These are phyloP conservation scores for Amphiduros pacificus DNA, from an alignment of 2,888 invertebrate species.

Conservation along the genomic window DNA sequence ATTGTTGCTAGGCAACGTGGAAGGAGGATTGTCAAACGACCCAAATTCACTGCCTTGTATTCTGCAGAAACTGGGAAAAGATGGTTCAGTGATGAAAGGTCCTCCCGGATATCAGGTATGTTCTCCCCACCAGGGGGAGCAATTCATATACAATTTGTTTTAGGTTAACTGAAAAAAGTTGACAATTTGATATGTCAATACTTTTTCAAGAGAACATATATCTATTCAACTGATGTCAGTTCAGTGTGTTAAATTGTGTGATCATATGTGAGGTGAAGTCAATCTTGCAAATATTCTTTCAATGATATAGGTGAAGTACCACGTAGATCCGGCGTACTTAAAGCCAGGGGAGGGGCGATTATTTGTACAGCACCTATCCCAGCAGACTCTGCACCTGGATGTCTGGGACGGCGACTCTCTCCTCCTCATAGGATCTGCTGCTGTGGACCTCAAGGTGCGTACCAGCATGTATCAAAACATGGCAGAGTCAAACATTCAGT, in stretches of 20 bases:
- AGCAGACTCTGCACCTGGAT: conserved; percentile 60
- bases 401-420: conserved; percentile 64
- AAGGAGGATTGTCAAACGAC: conserved; percentile 47
- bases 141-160: too few species aligned
- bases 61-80: conserved; percentile 53
- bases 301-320: conserved; percentile 56
- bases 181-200: too few species aligned
- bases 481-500: too few species aligned
- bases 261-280: background rate
- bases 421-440: conserved; percentile 59
- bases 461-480: background rate
- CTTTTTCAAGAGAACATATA: too few species aligned
- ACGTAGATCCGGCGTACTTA: conserved; percentile 57
- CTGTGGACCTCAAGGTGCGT: conserved; percentile 60
- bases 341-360: conserved; percentile 56
- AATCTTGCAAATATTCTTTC: too few species aligned
- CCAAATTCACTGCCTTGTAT: conserved; percentile 50
- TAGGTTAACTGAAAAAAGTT: too few species aligned
- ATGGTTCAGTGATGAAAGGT: conserved; percentile 50
- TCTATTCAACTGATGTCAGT: too few species aligned
- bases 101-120: conserved; percentile 59
- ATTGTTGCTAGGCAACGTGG: conserved; percentile 47
- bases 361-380: conserved; percentile 58
- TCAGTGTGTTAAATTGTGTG: too few species aligned
- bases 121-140: too few species aligned